Evolutionary conservation across 2,888 invertebrate genomes (phyloP), one percentile per base, ranked within the genome.

Genomic region (Parnassius smintheus): DNA sequence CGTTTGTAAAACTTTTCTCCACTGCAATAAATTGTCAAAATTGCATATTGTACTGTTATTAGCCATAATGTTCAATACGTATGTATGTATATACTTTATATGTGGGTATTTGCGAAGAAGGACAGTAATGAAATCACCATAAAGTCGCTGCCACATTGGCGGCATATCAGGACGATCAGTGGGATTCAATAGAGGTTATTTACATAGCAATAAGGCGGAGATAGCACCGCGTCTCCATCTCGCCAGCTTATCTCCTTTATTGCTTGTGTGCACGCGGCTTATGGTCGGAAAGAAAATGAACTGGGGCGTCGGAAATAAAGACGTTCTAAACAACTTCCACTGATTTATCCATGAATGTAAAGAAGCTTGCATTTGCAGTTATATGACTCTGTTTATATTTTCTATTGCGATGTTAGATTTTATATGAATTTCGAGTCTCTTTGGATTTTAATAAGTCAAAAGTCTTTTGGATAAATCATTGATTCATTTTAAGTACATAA

Each of bases 191-290:
- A 85, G 87, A 86, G 82, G 87, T 85, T 88, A 89, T 89, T 89
- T 89, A 89, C 88, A 88, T 88, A 88, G 85, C 88, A 89, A 89
- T 88, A 89, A 87, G 88, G 75, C 73, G 74, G 75, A 75, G 83
- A 88, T 86, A 85, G 83, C 79, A 81, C 80, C 76, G 74, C 80
- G 81, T 75, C 79, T 78, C 78, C 73, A 62, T 74, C 77, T 73
- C 74, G 73, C 74, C 75, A 72, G 75, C 83, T 86, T 88, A 88
- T 88, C 89, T 86, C 69, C 74, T 78, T 85, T 87, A 88, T 88
- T 86, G 86, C 79, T 81, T 80, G 85, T 87, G 85, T 87, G 84
- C 83, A 82, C 83, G 78, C 82, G 83, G 84, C 87, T 88, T 88
- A 87, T 83, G 84, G 83, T 83, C 74, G 81, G 82, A 76, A 76